Evolutionary conservation across 2,797 vertebrate species (phyloP).

Genomic region (Manis javanica): DNA sequence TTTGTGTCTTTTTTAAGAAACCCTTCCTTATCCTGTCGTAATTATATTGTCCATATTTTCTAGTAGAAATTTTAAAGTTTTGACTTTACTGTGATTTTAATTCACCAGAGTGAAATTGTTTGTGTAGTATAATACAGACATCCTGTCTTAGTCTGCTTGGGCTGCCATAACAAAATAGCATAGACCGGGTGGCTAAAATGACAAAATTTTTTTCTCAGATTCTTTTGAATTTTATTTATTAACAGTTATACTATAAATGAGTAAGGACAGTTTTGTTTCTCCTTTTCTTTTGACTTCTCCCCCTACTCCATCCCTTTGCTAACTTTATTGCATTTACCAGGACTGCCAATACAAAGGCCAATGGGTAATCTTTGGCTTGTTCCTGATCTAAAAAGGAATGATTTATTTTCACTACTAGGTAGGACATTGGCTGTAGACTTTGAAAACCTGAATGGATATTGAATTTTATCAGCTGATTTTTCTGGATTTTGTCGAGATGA

Average conservation of each 20-base stretch:
- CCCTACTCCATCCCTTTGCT: not conserved
- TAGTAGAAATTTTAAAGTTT: not conserved
- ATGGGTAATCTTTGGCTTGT: not conserved
- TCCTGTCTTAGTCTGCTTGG: not conserved
- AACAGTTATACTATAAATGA: not conserved
- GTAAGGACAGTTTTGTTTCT: not conserved
- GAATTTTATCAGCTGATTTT: conserved; percentile 38
- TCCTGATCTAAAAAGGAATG: conserved; percentile 35
- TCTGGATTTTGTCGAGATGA: conserved; percentile 12
- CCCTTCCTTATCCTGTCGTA: not conserved
- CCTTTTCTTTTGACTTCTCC: not conserved
- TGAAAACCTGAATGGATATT: conserved; percentile 16
- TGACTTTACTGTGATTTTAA: not conserved
- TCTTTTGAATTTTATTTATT: not conserved
- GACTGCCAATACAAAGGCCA: not conserved
- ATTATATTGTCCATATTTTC: conserved; percentile 20
- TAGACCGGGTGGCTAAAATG: not conserved
- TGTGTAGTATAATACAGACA: not conserved
- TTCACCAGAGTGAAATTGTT: not conserved
- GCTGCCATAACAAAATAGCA: not conserved
- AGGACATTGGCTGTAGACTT: not conserved
- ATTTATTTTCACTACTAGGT: not conserved
- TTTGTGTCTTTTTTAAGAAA: conserved; percentile 6
- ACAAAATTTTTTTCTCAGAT: not conserved
- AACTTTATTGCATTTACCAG: not conserved